Evolutionary conservation across 2,113 vertebrate genomes (phyloP).

Genomic region (Cavia porcellus): DNA sequence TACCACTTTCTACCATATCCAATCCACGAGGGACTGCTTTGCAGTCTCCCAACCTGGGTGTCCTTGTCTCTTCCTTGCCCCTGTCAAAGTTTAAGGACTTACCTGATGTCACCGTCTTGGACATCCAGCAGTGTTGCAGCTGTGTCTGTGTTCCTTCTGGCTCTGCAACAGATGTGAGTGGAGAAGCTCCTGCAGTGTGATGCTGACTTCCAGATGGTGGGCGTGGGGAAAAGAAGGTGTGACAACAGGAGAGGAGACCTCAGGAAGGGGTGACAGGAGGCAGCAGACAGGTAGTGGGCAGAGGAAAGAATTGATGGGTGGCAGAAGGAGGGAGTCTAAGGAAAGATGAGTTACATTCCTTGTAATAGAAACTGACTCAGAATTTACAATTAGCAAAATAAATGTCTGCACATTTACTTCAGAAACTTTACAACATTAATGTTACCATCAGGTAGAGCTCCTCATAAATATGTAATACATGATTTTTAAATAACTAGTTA

Average conservation of each 20-base stretch:
- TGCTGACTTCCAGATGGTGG: constrained; percentile 83
- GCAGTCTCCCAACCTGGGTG: constrained; percentile 37
- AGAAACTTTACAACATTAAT: neutral
- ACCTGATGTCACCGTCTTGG: constrained; percentile 69
- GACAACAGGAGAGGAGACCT: constrained; percentile 72
- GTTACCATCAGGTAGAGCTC: neutral
- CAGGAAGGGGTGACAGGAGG: constrained; percentile 77
- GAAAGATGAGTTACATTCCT: neutral
- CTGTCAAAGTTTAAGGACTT: constrained; percentile 83
- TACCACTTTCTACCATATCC: neutral
- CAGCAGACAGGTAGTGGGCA: constrained; percentile 70
- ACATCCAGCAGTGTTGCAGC: constrained; percentile 78
- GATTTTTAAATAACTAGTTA: constrained; percentile 55
- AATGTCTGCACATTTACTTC: constrained; percentile 15
- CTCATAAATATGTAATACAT: neutral
- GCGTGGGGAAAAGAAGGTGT: constrained; percentile 66
- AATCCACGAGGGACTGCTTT: neutral
- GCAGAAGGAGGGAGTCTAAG: neutral
- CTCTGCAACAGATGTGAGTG: constrained; percentile 80
- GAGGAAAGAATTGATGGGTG: constrained; percentile 58
- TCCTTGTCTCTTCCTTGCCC: constrained; percentile 78
- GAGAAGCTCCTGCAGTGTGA: constrained; percentile 75
- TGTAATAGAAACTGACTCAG: constrained; percentile 11
- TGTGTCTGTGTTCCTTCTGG: constrained; percentile 73
- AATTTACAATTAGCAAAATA: constrained; percentile 17